phyloP scores from a whole-genome alignment of 2,113 vertebrate genomes.

The Erpornis zantholeuca region DNA sequence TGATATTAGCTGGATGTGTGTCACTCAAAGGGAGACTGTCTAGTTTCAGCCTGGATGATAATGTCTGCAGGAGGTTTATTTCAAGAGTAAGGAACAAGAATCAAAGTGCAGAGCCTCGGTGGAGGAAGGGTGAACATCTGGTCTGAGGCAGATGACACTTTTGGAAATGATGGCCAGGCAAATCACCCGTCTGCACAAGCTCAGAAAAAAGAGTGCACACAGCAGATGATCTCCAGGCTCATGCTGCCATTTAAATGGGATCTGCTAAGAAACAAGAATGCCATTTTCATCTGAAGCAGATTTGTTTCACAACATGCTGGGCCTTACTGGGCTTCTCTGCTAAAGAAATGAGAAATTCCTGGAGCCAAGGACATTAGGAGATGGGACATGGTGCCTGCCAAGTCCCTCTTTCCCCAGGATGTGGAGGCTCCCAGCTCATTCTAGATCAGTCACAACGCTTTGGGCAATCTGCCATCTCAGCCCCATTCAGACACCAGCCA shows the following conservation, averaged over 20 bases:
- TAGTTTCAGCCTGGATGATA: not conserved
- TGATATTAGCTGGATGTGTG: not conserved
- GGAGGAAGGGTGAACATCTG: conserved; percentile 57
- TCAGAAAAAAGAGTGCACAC: not conserved
- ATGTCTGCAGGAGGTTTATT: not conserved
- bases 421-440: not conserved
- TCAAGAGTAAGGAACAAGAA: not conserved
- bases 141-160: conserved; percentile 37
- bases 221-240: conserved; percentile 28
- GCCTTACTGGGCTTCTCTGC: not conserved
- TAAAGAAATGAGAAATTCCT: conserved; percentile 12
- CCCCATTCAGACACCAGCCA: not conserved
- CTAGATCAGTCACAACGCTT: not conserved
- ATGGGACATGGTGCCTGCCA: not conserved
- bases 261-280: conserved; percentile 22
- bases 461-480: conserved; percentile 8
- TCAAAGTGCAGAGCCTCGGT: conserved; percentile 3
- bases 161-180: conserved; percentile 39
- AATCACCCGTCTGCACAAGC: conserved; percentile 9
- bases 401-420: not conserved
- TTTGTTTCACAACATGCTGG: not conserved
- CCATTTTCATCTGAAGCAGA: conserved; percentile 10
- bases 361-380: conserved; percentile 38
- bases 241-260: conserved; percentile 32
- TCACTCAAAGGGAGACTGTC: not conserved